A percentile compares a stretch with the other conserved stretches of the same genome.
phyloP scores from a whole-genome alignment of 2,113 vertebrate species.

The Cheilinus undulatus region DNA sequence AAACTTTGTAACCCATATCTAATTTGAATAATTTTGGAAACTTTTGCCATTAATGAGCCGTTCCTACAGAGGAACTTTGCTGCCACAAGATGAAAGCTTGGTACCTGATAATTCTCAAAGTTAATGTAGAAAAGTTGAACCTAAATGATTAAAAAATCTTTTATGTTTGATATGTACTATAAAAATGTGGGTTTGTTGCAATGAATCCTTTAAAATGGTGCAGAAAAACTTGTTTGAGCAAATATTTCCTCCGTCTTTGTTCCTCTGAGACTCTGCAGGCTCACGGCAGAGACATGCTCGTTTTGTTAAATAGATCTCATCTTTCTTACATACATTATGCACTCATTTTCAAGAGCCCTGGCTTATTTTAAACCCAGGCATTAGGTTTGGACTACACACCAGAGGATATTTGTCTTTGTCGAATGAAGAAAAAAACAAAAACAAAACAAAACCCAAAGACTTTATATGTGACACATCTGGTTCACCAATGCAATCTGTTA shows the following conservation, averaged over 20 bases:
- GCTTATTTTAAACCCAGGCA: conserved; percentile 36
- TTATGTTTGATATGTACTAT: too few species aligned
- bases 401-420: conserved; percentile 49
- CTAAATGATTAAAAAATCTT: background rate
- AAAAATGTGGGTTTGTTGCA: background rate
- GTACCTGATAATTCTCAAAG: background rate
- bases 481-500: conserved; percentile 70
- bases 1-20: too few species aligned
- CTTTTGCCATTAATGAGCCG: background rate
- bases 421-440: conserved; percentile 3
- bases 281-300: conserved; percentile 1
- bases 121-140: background rate
- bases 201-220: background rate
- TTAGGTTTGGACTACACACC: background rate
- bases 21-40: background rate
- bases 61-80: background rate
- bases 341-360: conserved; percentile 9
- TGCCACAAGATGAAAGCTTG: background rate
- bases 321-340: conserved; percentile 18
- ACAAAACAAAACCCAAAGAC: conserved; percentile 34
- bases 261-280: background rate
- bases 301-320: conserved; percentile 13
- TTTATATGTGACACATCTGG: conserved; percentile 71
- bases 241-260: background rate
- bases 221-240: background rate